Evolutionary conservation across 2,113 vertebrate species (phyloP), one percentile per base, ranked within the genome.

Genomic region (Girardinichthys multiradiatus): DNA sequence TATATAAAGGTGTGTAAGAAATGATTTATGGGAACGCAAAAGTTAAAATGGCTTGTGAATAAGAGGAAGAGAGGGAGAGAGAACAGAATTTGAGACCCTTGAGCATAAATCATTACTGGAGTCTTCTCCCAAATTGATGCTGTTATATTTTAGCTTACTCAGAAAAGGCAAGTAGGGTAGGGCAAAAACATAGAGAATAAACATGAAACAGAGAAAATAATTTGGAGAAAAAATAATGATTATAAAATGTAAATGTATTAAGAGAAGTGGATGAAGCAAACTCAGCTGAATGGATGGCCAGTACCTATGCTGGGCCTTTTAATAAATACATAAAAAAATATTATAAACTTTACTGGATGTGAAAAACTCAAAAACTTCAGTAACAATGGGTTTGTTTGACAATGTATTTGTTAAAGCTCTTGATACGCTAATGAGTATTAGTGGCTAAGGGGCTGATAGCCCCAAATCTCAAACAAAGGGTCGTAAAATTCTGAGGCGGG

Each of bases 31-130:
- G 58, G 58, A 60, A 0, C 29, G 26, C 17, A 60, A 60, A 60
- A 60, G 28, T 60, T 24, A 64, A 64, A 72, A 67, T 54, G 59
- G 12, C 29, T 17, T 57, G 65, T 66, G 48, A 71, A 58, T 63
- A 45, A 42, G 64, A 54, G 60, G 28, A 58, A 57, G 58, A 72
- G 58, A 54, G 65, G 58, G 10, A 77, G 26, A 76, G 54, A 64
- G 45, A 71, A 42, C 35, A 60, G 73, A 64, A 77, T 74, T 80
- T 64, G 28, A 84, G 60, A 77, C 64, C 75, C 76, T 63, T 67
- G 72, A 82, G 65, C 64, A 82, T 82, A 79, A 90, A 86, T 87
- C 68, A 77, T 79, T 65, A 70, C 58, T 64, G 64, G 77, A 79
- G 64, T 78, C 60, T 71, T 74, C 73, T 72, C 76, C 84, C 65